Conservation (phyloP, 1,140 invertebrate genomes). For the Riptortus pedestris region DNA sequence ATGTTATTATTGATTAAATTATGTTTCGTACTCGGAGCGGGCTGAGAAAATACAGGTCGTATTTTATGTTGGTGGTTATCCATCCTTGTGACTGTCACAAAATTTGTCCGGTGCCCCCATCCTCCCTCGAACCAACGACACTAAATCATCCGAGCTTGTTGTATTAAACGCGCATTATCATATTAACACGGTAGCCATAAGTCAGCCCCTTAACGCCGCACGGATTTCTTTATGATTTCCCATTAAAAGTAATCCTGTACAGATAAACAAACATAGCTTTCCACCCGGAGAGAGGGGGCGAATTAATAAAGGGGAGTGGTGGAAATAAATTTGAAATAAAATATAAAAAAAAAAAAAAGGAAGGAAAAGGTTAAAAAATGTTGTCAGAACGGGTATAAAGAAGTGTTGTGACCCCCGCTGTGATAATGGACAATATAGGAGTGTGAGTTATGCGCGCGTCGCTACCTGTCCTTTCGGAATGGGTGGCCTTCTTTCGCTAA, state of each 20-base stretch:
- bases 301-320: not conserved
- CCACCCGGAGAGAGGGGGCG: not conserved
- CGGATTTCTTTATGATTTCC: slow-evolving; percentile 17
- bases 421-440: slow-evolving; percentile 11
- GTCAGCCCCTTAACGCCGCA: not conserved
- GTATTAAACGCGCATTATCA: slow-evolving; percentile 14
- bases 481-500: not conserved
- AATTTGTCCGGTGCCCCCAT: slow-evolving; percentile 2
- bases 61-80: too few relatives aligned
- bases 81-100: not conserved
- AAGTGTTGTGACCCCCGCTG: not conserved
- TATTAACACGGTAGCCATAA: slow-evolving; percentile 11
- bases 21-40: too few relatives aligned
- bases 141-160: not conserved
- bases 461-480: not conserved
- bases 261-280: slow-evolving; percentile 17
- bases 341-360: slow-evolving; percentile 9
- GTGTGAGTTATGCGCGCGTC: slow-evolving; percentile 3
- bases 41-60: too few relatives aligned
- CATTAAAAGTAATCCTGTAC: slow-evolving; percentile 16
- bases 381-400: not conserved
- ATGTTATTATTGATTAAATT: too few relatives aligned
- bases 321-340: slow-evolving; percentile 8
- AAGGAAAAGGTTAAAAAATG: not conserved
- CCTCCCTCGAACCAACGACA: too few relatives aligned